Conservation (phyloP, 2,113 vertebrate genomes). For the Rousettus leschenaultii region DNA sequence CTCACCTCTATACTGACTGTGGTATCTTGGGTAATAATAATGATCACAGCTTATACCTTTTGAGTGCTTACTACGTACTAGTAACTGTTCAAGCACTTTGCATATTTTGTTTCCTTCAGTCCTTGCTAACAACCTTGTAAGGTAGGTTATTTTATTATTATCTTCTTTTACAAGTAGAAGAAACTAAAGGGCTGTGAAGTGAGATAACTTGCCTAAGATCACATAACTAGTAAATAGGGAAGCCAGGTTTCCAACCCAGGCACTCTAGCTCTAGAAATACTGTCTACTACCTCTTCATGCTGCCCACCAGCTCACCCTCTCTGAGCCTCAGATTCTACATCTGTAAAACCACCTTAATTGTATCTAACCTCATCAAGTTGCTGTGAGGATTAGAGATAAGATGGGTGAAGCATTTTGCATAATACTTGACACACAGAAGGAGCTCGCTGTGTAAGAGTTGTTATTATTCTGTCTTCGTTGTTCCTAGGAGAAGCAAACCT, state of each 20-base stretch:
- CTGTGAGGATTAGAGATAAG: neutral
- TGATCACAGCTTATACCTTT: neutral
- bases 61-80: neutral
- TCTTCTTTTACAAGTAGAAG: conserved; percentile 4
- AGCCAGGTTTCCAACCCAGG: neutral
- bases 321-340: neutral
- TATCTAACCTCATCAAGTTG: neutral
- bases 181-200: neutral
- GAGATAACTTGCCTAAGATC: neutral
- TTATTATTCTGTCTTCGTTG: neutral
- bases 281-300: neutral
- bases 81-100: neutral
- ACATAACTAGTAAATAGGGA: neutral
- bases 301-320: neutral
- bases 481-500: neutral
- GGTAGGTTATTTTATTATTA: neutral
- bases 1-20: neutral
- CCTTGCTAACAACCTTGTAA: neutral
- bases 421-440: neutral
- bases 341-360: conserved; percentile 23
- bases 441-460: neutral
- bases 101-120: conserved; percentile 29
- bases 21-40: conserved; percentile 17
- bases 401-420: neutral
- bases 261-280: neutral